Conservation (phyloP, 2,888 invertebrate genomes). For the Meghimatium bilineatum region DNA sequence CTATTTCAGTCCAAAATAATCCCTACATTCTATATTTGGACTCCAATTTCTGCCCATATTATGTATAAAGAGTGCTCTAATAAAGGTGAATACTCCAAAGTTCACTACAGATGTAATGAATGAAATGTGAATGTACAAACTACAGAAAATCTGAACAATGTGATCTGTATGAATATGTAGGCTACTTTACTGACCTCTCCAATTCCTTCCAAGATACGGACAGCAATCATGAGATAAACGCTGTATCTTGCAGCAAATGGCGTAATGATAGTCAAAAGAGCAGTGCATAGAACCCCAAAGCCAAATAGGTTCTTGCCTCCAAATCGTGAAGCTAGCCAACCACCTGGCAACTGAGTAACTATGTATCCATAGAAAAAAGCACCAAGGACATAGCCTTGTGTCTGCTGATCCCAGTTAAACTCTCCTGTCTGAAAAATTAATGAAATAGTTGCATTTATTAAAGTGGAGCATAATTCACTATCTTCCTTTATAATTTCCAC, state of each 20-base stretch:
- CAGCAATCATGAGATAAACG: constrained; percentile 83
- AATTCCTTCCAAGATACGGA: constrained; percentile 88
- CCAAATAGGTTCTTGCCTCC: constrained; percentile 92
- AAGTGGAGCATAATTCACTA: too few species aligned
- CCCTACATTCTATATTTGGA: too few species aligned
- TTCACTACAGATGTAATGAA: too few species aligned
- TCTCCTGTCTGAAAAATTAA: constrained; percentile 62
- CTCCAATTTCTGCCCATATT: too few species aligned
- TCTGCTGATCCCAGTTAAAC: constrained; percentile 70
- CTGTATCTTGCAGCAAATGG: constrained; percentile 86
- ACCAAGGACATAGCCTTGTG: constrained; percentile 72
- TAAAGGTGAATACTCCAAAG: too few species aligned
- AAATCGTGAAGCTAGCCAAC: constrained; percentile 84
- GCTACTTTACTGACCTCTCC: constrained; percentile 84
- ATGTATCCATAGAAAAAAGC: constrained; percentile 77
- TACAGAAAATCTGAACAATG: too few species aligned
- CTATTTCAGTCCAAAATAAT: too few species aligned
- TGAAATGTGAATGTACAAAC: too few species aligned
- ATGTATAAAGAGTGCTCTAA: too few species aligned
- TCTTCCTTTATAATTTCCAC: too few species aligned
- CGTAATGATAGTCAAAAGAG: constrained; percentile 87
- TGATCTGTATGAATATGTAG: too few species aligned
- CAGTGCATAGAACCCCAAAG: constrained; percentile 88
- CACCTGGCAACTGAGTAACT: constrained; percentile 74
- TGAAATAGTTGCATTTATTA: neutral